These are phyloP conservation scores for Agrenia bidenticulata DNA, from an alignment of 2,888 invertebrate genomes.

Conservation along the genomic window DNA sequence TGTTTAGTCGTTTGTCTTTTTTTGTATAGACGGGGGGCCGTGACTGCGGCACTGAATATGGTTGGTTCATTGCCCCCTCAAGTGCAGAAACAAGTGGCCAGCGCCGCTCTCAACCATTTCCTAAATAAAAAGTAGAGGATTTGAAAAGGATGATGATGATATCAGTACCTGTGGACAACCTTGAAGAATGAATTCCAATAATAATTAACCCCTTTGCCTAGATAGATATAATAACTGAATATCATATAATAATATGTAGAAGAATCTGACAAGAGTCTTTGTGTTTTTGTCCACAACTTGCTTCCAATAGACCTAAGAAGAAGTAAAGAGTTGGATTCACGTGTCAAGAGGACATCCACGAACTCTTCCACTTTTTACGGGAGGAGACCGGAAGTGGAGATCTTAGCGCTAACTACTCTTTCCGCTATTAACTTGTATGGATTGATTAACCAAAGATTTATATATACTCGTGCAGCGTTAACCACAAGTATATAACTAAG, in stretches of 20 bases:
- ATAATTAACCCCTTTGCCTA: too few relatives aligned
- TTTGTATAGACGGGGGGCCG: constrained; percentile 51
- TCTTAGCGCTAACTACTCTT: too few relatives aligned
- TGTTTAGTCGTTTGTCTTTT: constrained; percentile 30
- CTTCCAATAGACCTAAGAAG: constrained; percentile 8
- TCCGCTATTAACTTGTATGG: too few relatives aligned
- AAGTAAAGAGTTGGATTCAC: not conserved
- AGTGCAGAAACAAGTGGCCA: constrained; percentile 53
- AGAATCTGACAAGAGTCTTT: not conserved
- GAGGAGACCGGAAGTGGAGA: not conserved
- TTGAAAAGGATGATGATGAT: constrained; percentile 2
- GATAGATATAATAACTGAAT: too few relatives aligned
- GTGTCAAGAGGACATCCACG: too few relatives aligned
- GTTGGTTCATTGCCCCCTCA: constrained; percentile 52
- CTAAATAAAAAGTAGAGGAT: constrained; percentile 48
- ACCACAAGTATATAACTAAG: too few relatives aligned
- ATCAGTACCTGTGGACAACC: constrained; percentile 5
- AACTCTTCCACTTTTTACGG: too few relatives aligned
- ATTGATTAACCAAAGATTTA: too few relatives aligned
- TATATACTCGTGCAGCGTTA: too few relatives aligned
- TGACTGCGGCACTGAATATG: constrained; percentile 48
- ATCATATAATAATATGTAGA: too few relatives aligned
- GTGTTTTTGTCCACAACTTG: constrained; percentile 4
- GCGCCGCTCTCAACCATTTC: constrained; percentile 53
- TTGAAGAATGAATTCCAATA: not conserved